Percentiles rank a stretch among this genome's conserved stretches.
Evolutionary conservation across 2,113 vertebrate genomes (phyloP).

Genomic region (Scalopus aquaticus): DNA sequence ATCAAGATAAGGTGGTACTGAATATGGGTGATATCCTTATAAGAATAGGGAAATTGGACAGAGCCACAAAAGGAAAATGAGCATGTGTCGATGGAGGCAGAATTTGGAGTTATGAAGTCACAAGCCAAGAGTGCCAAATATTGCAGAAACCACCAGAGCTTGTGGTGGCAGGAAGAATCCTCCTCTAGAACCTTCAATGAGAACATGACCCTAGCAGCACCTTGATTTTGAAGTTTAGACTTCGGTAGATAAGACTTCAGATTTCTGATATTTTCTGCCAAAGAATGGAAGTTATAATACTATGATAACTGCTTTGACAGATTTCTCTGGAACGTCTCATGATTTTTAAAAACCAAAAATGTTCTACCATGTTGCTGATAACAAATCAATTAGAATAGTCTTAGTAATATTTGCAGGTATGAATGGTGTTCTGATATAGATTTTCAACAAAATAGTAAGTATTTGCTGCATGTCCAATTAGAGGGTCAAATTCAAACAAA

Average conservation of each 20-base stretch:
- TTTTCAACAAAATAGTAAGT: background rate
- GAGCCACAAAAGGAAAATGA: background rate
- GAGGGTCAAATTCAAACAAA: background rate
- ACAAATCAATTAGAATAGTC: background rate
- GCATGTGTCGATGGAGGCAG: background rate
- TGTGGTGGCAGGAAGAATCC: background rate
- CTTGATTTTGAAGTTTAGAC: background rate
- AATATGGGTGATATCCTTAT: background rate
- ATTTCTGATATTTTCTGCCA: background rate
- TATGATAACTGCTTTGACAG: background rate
- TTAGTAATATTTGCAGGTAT: background rate
- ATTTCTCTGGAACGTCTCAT: background rate
- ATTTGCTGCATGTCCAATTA: background rate
- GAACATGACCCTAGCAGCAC: background rate
- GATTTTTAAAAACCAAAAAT: slow-evolving; percentile 2
- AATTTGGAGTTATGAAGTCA: background rate
- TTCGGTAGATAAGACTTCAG: background rate
- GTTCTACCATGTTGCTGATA: background rate
- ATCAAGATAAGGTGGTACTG: background rate
- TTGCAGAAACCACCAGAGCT: background rate
- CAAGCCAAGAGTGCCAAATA: background rate
- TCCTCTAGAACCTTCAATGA: background rate
- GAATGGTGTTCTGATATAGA: background rate
- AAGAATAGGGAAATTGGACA: background rate
- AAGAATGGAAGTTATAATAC: background rate